Evolutionary conservation across 2,888 invertebrate species (phyloP).

Genomic region (Eustalomyia histrio): DNA sequence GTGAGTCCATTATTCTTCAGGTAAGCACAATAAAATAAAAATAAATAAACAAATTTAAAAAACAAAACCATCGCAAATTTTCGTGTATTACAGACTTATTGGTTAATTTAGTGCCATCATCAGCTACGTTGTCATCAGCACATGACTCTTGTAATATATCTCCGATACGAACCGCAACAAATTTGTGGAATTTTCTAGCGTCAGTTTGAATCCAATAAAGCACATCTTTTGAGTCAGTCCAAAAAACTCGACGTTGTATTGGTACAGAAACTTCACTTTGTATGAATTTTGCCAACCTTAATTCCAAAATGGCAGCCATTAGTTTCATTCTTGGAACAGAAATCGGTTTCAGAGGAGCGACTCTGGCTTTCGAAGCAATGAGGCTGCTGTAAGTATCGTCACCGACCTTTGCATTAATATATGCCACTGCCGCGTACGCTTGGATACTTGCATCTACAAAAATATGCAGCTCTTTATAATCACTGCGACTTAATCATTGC

Average conservation of each 20-base stretch:
- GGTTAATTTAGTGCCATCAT: background rate
- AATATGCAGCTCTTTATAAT: slow-evolving; percentile 5
- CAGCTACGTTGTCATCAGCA: slow-evolving; percentile 41
- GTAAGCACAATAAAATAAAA: background rate
- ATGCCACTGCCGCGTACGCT: slow-evolving; percentile 57
- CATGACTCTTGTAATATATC: slow-evolving; percentile 46
- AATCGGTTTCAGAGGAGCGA: slow-evolving; percentile 47
- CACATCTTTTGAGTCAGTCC: slow-evolving; percentile 55
- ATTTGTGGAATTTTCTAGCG: slow-evolving; percentile 44
- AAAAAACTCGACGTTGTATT: slow-evolving; percentile 35
- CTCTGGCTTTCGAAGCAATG: slow-evolving; percentile 47
- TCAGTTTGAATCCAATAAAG: slow-evolving; percentile 53
- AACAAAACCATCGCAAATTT: background rate
- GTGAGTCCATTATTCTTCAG: background rate
- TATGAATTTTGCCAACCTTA: slow-evolving; percentile 22
- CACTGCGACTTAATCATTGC: background rate
- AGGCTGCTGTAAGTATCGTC: slow-evolving; percentile 29
- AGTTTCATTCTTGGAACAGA: slow-evolving; percentile 53
- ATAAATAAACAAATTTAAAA: too few species aligned
- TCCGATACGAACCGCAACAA: slow-evolving; percentile 36
- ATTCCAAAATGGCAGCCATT: slow-evolving; percentile 32
- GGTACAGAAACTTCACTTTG: slow-evolving; percentile 28
- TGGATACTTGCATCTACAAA: slow-evolving; percentile 29
- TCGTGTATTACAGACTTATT: background rate
- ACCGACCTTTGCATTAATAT: slow-evolving; percentile 23